A percentile compares a stretch with the other conserved stretches of the same genome.
Evolutionary conservation across 92 coral and sea anemone genomes (phyloP).

Genomic region (Parazoanthus darwini): DNA sequence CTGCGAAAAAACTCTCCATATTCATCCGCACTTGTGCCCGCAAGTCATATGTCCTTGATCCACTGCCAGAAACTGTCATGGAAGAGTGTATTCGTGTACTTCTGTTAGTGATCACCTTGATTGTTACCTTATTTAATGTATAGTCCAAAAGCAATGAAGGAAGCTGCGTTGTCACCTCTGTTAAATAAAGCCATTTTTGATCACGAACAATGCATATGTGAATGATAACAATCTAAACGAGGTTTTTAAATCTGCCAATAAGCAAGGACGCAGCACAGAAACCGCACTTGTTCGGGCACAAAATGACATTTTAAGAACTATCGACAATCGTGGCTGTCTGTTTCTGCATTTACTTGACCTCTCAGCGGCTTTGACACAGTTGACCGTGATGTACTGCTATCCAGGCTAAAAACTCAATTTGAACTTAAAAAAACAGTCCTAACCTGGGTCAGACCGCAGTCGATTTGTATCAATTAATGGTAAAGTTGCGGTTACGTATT

Average conservation of each 20-base stretch:
- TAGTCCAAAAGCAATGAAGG: slow-evolving; percentile 4
- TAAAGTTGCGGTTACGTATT: too few relatives aligned
- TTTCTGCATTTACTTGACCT: background rate
- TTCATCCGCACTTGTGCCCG: slow-evolving; percentile 3
- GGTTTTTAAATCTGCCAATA: too few relatives aligned
- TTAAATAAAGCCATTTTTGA: too few relatives aligned
- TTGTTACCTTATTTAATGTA: background rate
- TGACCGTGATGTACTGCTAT: background rate
- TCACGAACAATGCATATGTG: background rate
- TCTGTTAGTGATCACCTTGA: slow-evolving; percentile 1
- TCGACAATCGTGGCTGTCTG: background rate
- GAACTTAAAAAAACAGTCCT: too few relatives aligned
- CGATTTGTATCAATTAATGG: too few relatives aligned
- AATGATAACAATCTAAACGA: background rate
- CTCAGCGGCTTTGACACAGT: background rate
- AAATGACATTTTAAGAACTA: background rate
- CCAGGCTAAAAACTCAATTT: too few relatives aligned
- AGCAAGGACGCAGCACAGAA: background rate
- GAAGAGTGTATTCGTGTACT: background rate
- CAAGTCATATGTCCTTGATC: slow-evolving; percentile 24
- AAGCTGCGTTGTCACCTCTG: background rate
- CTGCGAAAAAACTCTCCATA: background rate
- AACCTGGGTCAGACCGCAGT: too few relatives aligned
- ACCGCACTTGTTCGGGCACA: background rate
- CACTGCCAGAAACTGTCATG: background rate